phyloP scores from a whole-genome alignment of 2,888 invertebrate species.

The Syrista parreyssii region DNA sequence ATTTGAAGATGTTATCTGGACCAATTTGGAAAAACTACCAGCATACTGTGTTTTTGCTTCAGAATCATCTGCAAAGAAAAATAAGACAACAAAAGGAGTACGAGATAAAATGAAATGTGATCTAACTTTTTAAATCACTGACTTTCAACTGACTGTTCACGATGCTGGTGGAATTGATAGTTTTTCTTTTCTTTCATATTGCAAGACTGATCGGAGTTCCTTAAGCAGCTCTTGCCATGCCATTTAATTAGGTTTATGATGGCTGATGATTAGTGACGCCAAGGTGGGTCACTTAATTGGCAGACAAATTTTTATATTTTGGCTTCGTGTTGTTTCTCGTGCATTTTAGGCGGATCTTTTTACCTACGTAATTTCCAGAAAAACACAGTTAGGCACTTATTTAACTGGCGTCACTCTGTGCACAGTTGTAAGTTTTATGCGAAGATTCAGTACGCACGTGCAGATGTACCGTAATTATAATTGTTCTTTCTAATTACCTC shows the following conservation, averaged over 20 bases:
- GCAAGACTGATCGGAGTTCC: background rate
- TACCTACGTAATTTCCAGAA: background rate
- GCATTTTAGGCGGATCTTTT: background rate
- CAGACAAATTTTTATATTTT: background rate
- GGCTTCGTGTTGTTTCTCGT: background rate
- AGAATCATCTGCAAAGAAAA: background rate
- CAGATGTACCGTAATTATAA: conserved; percentile 58
- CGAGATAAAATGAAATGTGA: background rate
- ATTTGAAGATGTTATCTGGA: background rate
- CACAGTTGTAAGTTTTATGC: background rate
- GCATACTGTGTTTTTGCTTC: background rate
- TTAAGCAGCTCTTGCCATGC: background rate
- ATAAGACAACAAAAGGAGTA: background rate
- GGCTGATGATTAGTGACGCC: too few relatives aligned
- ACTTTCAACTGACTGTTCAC: background rate
- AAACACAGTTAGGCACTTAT: conserved; percentile 5
- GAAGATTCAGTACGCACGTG: conserved; percentile 39
- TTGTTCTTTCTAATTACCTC: conserved; percentile 52
- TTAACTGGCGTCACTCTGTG: background rate
- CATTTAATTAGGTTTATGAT: background rate
- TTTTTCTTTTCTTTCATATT: background rate
- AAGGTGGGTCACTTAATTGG: background rate
- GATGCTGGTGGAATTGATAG: background rate
- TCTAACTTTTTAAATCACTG: background rate
- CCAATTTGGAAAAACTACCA: background rate